Conservation (phyloP, 2,113 vertebrate genomes). For the Cyanocitta stelleri region DNA sequence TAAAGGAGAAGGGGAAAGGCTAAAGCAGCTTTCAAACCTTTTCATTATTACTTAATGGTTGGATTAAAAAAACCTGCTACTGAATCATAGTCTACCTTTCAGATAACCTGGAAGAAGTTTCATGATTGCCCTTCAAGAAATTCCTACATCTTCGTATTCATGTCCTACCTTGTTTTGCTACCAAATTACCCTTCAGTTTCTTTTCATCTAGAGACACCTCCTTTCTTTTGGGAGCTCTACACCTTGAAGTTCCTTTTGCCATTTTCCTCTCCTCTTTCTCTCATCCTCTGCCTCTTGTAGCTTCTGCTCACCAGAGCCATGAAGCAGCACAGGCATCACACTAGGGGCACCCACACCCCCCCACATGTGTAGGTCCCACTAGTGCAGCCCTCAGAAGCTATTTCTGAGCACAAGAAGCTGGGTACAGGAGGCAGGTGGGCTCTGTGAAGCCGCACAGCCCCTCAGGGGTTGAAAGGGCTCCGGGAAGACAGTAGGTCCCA, state of each 20-base stretch:
- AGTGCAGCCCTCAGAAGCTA: background rate
- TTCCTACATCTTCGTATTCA: rapidly evolving
- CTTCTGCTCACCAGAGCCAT: background rate
- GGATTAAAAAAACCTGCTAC: background rate
- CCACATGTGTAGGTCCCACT: background rate
- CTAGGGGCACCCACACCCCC: background rate
- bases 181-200: background rate
- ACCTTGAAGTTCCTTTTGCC: background rate
- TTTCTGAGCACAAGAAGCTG: background rate
- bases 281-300: background rate
- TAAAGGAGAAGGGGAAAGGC: background rate
- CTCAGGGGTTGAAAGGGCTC: background rate
- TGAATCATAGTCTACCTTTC: background rate
- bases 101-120: background rate
- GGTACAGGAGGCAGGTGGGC: too few species aligned
- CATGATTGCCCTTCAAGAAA: background rate
- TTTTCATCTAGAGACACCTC: background rate
- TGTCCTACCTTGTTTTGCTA: background rate
- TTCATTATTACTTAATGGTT: background rate
- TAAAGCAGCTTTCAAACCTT: background rate
- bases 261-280: background rate
- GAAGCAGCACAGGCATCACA: rapidly evolving
- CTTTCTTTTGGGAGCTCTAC: background rate
- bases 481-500: background rate
- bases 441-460: rapidly evolving